Evolutionary conservation across 37 sponge, comb jelly and placozoan genomes (phyloP), one percentile per base, ranked within the genome.

Genomic region (Oopsacas minuta): DNA sequence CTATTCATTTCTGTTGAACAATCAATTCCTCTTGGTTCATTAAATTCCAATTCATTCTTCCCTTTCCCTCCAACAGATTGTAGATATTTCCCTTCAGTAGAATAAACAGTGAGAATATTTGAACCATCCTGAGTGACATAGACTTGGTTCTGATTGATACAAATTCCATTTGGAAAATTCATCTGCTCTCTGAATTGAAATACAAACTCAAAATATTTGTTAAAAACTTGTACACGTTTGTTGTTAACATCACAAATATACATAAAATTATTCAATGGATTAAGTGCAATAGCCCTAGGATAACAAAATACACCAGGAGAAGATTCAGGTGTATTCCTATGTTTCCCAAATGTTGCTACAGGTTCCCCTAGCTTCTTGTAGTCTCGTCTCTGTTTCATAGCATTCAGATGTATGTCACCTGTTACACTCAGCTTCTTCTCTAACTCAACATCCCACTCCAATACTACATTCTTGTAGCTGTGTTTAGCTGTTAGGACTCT

Each of bases 211-310:
- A 3, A 3, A 25, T 25, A 61, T 25, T 3, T 12, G 28, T 10
- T 61, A 34, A 20, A 61, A 3, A 61, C 75, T 61, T 61, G 75
- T 12, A 61, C 75, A 61, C 75, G 75, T 32, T 61, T 61, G 75
- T 61, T 61, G 22, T 34, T 34, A 20, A 5, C 7, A 61, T 61
- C 75, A 61, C 75, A 61, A 61, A 61, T 61, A 34, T 61, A 61
- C 5, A 61, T n/a, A 61, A 32, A 32, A 12, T 61, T 61, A 25
- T 10, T 61, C 5, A 25, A 3, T 32, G 75, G 30, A 12, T 61
- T 10, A 34, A 61, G 22, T 32, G 75, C 20, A 10, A 61, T 61
- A 25, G 7, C 20, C 5, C 28, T 10, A 61, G 75, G 75, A 61
- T 61, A 61, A 12, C 75, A 10, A n/a, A 61, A 61, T 34, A 61